phyloP scores from a whole-genome alignment of 2,113 vertebrate genomes.

The Dendrocopos noguchii region DNA sequence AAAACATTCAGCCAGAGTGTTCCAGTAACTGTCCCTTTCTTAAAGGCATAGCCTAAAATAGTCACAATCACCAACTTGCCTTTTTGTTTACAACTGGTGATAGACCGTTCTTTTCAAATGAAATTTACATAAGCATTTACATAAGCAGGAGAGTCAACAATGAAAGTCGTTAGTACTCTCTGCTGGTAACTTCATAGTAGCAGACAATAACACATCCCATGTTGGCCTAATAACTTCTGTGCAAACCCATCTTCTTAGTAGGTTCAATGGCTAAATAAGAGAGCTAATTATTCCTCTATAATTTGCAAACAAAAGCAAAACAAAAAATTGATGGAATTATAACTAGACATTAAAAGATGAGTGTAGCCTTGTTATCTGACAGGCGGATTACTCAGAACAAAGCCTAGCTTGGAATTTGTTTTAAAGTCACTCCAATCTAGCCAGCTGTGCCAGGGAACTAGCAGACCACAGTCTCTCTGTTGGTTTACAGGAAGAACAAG shows the following conservation, averaged over 20 bases:
- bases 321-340: neutral
- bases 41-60: too few species aligned
- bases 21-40: too few species aligned
- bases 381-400: neutral
- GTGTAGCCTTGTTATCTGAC: neutral
- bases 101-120: slow-evolving; percentile 11
- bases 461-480: neutral
- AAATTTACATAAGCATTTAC: neutral
- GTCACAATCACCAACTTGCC: neutral
- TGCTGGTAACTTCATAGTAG: slow-evolving; percentile 52
- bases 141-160: neutral
- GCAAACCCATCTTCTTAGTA: neutral
- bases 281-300: neutral
- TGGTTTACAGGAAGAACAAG: neutral
- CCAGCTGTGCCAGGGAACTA: neutral
- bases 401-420: neutral
- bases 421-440: neutral
- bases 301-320: neutral
- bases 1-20: too few species aligned
- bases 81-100: neutral
- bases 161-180: slow-evolving; percentile 69
- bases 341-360: neutral
- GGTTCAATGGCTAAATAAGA: neutral
- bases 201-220: neutral
- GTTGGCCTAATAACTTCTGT: neutral